Percentiles rank a stretch among this genome's conserved stretches.
Evolutionary conservation across 1,140 invertebrate species (phyloP).

Genomic region (Palaemon carinicauda): DNA sequence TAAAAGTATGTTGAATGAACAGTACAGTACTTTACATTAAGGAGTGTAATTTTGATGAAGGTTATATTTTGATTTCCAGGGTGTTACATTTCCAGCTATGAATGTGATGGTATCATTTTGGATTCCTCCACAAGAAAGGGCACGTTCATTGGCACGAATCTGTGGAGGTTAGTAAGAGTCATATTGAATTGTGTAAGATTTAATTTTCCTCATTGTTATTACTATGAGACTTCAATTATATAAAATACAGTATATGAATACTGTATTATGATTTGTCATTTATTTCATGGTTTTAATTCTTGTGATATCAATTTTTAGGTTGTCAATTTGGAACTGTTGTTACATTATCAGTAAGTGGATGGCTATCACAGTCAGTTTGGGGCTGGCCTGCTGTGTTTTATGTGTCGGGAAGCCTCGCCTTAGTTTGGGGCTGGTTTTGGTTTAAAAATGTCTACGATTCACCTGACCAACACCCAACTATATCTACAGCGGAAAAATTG

Average conservation of each 20-base stretch:
- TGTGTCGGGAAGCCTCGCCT: conserved; percentile 71
- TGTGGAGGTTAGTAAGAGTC: conserved; percentile 76
- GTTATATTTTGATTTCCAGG: no score
- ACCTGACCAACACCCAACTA: conserved; percentile 41
- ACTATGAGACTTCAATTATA: not conserved
- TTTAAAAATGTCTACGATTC: conserved; percentile 71
- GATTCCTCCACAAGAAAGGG: conserved; percentile 85
- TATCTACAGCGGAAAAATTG: conserved; percentile 17
- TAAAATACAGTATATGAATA: not conserved
- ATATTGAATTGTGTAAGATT: no score
- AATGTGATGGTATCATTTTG: conserved; percentile 63
- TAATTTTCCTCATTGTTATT: not conserved
- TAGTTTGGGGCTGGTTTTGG: conserved; percentile 74
- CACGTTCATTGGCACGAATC: conserved; percentile 85
- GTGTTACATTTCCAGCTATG: conserved; percentile 63
- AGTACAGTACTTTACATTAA: no score
- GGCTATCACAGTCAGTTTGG: conserved; percentile 68
- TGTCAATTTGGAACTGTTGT: conserved; percentile 66
- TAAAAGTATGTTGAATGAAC: no score
- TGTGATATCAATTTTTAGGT: conserved; percentile 53
- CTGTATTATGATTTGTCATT: not conserved
- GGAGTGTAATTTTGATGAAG: no score
- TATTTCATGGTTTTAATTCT: not conserved
- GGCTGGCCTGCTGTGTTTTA: conserved; percentile 84
- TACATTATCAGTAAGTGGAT: conserved; percentile 66